Evolutionary conservation across 2,113 vertebrate species (phyloP), one percentile per base, ranked within the genome.

Genomic region (Hymenochirus boettgeri): DNA sequence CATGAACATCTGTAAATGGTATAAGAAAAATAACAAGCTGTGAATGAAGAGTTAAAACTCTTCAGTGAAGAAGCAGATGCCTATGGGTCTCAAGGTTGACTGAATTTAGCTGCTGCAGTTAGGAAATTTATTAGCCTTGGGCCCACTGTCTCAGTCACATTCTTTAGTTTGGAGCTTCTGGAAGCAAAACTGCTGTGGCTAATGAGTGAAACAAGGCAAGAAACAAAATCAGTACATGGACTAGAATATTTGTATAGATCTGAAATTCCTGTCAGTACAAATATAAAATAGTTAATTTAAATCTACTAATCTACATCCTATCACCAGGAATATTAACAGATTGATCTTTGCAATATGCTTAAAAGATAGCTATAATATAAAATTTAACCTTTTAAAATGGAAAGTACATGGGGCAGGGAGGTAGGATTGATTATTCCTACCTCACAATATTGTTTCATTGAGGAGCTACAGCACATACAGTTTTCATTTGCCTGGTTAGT

Each of bases 161-260:
- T 5, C 11, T 75, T 77, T 79, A 73, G 70, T 81, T 71, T 72
- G n/a, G 50, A 64, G 47, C 31, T 74, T 75, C 69, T 77, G 58
- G 31, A 80, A 74, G 46, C 27, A 72, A 17, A 15, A 56, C 1
- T 71, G 17, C 17, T 66, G 51, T 57, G 80, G 57, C 62, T 79
- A 83, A 80, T 72, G 60, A 74, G 25, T 24, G 10, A 78, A 74
- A 76, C 72, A 76, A 80, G 74, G 45, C 54, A 52, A 73, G 26
- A 72, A 73, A 77, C 5, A 59, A 69, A 72, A 69, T 74, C 71
- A 78, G 1, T 21, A 72, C 61, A 63, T 27, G 74, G 4, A 73
- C 70, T 72, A 63, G 62, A 62, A 57, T 5, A 62, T 55, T 73
- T 76, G n/a, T 76, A 4, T 24, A 73, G 76, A 25, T 22, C 62